phyloP scores from a whole-genome alignment of 2,888 invertebrate species.

The Leptinotarsa peninsularis region DNA sequence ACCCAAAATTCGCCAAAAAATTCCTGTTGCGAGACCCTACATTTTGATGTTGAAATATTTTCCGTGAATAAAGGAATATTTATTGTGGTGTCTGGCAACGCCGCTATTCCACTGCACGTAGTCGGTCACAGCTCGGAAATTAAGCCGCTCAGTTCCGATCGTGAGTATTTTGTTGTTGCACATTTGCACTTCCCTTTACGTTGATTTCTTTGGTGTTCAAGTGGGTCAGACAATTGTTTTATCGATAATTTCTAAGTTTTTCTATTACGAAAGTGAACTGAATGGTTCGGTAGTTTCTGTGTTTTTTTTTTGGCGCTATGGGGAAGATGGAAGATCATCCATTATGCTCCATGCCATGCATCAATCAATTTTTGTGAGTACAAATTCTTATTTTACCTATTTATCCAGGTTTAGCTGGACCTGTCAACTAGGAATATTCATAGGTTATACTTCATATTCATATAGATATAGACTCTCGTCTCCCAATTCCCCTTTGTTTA shows the following conservation, averaged over 20 bases:
- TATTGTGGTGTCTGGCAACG: conserved; percentile 5
- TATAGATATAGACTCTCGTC: no score
- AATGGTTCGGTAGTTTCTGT: neutral
- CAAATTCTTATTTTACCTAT: no score
- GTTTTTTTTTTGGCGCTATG: neutral
- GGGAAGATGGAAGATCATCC: no score
- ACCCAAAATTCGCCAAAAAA: no score
- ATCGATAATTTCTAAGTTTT: conserved; percentile 27
- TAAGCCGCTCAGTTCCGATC: conserved; percentile 7
- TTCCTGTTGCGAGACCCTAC: no score
- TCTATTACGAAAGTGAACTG: neutral
- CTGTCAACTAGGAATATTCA: no score
- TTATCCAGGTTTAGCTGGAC: no score
- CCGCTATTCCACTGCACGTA: neutral
- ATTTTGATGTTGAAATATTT: no score
- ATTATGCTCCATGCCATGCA: no score
- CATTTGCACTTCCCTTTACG: neutral
- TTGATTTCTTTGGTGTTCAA: neutral
- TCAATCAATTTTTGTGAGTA: no score
- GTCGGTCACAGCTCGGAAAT: conserved; percentile 7
- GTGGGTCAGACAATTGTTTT: conserved; percentile 28
- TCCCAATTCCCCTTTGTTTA: no score
- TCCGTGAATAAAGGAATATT: neutral
- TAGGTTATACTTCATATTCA: no score
- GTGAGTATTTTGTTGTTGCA: neutral